Evolutionary conservation across 2,113 vertebrate species (phyloP), one percentile per base, ranked within the genome.

Genomic region (Nansenia antarctica): DNA sequence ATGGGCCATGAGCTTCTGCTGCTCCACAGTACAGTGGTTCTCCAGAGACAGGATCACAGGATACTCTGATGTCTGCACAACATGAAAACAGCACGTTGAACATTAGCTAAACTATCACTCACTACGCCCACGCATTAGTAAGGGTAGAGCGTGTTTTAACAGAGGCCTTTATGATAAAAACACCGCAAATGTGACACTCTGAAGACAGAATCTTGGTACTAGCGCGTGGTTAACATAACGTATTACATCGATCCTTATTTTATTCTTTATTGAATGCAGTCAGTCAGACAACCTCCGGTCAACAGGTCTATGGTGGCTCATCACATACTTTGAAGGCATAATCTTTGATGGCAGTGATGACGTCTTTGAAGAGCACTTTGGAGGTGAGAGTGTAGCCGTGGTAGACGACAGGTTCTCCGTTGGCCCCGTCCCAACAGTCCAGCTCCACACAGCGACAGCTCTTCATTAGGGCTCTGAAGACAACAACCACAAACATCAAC

Each of bases 321-420:
- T n/a, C n/a, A 45, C 88, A 79, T 86, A 98, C 98, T 92, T 96
- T 95, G 92, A 99, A 99, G 59, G 98, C 95, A 0, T 94, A 98
- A 30, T 98, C 94, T 79, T 94, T 94, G 79, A 99, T 96, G 76
- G 92, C 91, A 76, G 91, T 93, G 80, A 99, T 96, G 81, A 92
- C 95, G 0, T 99, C 98, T 0, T 85, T 94, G 85, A 99, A 96
- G 72, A 96, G 93, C 75, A 99, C 93, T 90, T 97, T 98, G 82
- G 97, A 98, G 30, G 98, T 99, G 71, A 99, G 93, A 0, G 98
- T 99, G 85, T 99, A 93, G 66, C 98, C 98, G 0, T 99, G 98
- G 82, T 97, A 99, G 82, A 99, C 95, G 11, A 98, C 0, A 0
- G 98, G 98, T 58, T 99, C 95, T 0, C 90, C 94, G 35, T 95